Percentiles rank a stretch among this genome's conserved stretches.
phyloP scores from a whole-genome alignment of 2,797 vertebrate genomes.

The Myotis myotis region DNA sequence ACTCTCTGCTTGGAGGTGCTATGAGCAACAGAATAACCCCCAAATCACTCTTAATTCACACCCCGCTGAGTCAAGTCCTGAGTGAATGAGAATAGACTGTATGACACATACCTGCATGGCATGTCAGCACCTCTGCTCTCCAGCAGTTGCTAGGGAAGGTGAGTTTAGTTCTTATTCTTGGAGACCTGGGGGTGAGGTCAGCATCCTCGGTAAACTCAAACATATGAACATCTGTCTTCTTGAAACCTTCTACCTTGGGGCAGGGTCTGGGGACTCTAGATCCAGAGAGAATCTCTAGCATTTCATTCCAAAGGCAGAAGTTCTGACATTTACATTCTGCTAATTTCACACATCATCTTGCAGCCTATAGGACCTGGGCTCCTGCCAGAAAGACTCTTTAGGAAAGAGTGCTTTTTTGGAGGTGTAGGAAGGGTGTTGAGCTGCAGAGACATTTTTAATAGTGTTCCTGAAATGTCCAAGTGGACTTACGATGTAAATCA shows the following conservation, averaged over 20 bases:
- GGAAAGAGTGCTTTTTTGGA: conserved; percentile 54
- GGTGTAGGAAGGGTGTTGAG: conserved; percentile 61
- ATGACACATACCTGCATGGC: not conserved
- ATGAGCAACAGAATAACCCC: not conserved
- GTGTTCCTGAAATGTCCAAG: conserved; percentile 76
- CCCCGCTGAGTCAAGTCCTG: not conserved
- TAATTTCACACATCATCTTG: conserved; percentile 78
- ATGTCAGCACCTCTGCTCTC: not conserved
- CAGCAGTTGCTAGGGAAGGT: not conserved
- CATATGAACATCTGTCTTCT: not conserved
- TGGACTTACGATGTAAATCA: conserved; percentile 71
- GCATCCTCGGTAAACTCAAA: not conserved
- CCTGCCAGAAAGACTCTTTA: conserved; percentile 71
- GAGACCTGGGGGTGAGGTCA: not conserved
- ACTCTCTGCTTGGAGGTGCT: conserved; percentile 5
- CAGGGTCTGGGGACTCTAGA: not conserved
- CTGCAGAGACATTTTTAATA: conserved; percentile 69
- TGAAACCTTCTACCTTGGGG: not conserved
- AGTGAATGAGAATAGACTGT: not conserved
- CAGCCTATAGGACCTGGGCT: conserved; percentile 51
- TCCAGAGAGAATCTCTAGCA: not conserved
- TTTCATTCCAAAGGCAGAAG: conserved; percentile 46
- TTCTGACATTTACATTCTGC: conserved; percentile 76
- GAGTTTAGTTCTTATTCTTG: not conserved
- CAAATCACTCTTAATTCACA: not conserved